These are phyloP conservation scores for Antrozous pallidus DNA, from an alignment of 2,797 vertebrate genomes.

Conservation along the genomic window DNA sequence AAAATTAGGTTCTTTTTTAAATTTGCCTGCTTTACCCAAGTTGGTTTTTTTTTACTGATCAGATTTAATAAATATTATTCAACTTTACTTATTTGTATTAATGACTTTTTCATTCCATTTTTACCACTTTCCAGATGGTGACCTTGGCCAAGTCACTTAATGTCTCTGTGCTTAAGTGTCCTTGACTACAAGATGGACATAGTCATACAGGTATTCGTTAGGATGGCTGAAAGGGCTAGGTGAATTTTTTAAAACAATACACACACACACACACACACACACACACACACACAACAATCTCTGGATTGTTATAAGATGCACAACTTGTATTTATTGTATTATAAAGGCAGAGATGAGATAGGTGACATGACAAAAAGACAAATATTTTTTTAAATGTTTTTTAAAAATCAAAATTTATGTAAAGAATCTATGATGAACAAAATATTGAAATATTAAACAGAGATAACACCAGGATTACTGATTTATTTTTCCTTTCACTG, in stretches of 20 bases:
- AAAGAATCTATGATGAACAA: neutral
- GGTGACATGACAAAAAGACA: neutral
- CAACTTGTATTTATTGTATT: neutral
- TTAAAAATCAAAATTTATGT: neutral
- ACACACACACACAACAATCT: neutral
- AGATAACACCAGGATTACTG: neutral
- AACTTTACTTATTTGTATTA: neutral
- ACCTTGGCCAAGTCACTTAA: neutral
- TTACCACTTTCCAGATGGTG: neutral
- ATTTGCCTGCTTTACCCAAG: neutral
- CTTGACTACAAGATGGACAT: neutral
- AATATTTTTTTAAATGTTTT: slow-evolving; percentile 1
- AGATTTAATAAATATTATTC: neutral
- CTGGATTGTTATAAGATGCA: neutral
- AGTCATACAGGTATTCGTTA: neutral
- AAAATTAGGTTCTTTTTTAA: neutral
- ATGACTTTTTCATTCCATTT: neutral
- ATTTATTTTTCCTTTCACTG: neutral
- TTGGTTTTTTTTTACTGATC: neutral
- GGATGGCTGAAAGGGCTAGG: neutral
- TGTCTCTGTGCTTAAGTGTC: neutral
- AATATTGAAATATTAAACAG: neutral
- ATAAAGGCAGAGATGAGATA: neutral
- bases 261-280: neutral
- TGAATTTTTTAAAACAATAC: neutral